Evolutionary conservation across 1,140 invertebrate genomes (phyloP), one percentile per base, ranked within the genome.

Genomic region (Leguminivora glycinivorella): DNA sequence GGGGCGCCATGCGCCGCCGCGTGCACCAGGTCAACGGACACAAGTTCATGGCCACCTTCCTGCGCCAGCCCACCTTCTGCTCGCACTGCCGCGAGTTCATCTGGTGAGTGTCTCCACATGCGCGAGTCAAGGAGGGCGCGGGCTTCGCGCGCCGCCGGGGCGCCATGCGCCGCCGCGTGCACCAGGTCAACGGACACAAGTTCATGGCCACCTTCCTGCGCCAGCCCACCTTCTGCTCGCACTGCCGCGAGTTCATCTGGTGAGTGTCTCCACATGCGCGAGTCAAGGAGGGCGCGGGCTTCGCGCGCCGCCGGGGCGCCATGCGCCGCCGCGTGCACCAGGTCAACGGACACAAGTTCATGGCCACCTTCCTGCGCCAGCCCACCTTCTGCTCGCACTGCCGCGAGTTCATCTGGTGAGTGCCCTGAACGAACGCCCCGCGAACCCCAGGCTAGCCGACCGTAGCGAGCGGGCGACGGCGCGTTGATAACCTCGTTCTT

Each of bases 21-120:
- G 97, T 99, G 70, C 98, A 99, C 92, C 98, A 98, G 93, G 96
- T 99, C 76, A 98, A 99, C 92, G 98, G 98, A 66, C 98, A 99
- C 93, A 99, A 99, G 93, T 99, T 99, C 92, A 99, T 99, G 99
- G 98, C 99, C 68, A 99, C 99, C 68, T 99, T 99, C 91, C 95
- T 99, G 74, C 95, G 98, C 66, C 99, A 99, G 92, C 99, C 99
- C 71, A 99, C 99, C 77, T 99, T 99, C 93, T 99, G 98, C 94
- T 98, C 97, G 82, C 97, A 99, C 92, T 99, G 98, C 93, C 94
- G 96, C 75, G 97, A 99, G 92, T 99, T 99, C 92, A 99, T 99
- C 90, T 99, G 98, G 98, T 98, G 93, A 90, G 94, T 91, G n/a
- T 5, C 29, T 1, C n/a, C n/a, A n/a, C n/a, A n/a, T n/a, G 58